Conservation (phyloP, 2,888 invertebrate species). For the Acronicta alni region DNA sequence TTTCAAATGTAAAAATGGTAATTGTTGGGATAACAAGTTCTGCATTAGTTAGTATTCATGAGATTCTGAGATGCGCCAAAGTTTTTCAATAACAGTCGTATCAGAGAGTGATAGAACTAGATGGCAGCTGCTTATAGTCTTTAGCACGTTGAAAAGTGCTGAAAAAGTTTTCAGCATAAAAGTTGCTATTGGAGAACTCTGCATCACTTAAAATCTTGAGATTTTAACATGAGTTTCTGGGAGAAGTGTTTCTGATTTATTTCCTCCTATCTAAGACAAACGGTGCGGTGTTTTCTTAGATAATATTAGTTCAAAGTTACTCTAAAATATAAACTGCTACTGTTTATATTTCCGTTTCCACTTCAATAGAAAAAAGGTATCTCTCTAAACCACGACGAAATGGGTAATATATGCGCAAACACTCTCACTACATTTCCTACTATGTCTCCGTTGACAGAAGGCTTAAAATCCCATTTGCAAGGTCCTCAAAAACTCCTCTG, state of each 20-base stretch:
- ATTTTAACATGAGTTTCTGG: too few relatives aligned
- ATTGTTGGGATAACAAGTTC: not conserved
- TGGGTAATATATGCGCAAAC: conserved; percentile 2
- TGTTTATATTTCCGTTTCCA: not conserved
- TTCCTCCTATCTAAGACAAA: too few relatives aligned
- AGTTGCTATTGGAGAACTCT: too few relatives aligned
- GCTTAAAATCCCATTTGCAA: conserved; percentile 21
- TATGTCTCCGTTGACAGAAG: not conserved
- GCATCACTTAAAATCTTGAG: too few relatives aligned
- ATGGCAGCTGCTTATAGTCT: conserved; percentile 5
- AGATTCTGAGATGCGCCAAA: conserved; percentile 1
- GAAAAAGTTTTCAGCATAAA: too few relatives aligned
- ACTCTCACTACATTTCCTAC: not conserved
- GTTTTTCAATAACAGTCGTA: conserved; percentile 27
- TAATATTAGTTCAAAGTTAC: too few relatives aligned
- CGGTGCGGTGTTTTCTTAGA: too few relatives aligned
- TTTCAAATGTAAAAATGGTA: not conserved
- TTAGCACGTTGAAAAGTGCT: too few relatives aligned
- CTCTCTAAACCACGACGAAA: not conserved
- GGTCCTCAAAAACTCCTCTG: conserved; percentile 6
- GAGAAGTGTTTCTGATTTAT: too few relatives aligned
- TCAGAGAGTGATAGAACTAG: not conserved
- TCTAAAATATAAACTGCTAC: not conserved
- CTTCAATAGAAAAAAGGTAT: not conserved
- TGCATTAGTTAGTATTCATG: conserved; percentile 1